A percentile compares a stretch with the other conserved stretches of the same genome.
Evolutionary conservation across 2,797 vertebrate genomes (phyloP).

Genomic region (Pelobates cultripes): DNA sequence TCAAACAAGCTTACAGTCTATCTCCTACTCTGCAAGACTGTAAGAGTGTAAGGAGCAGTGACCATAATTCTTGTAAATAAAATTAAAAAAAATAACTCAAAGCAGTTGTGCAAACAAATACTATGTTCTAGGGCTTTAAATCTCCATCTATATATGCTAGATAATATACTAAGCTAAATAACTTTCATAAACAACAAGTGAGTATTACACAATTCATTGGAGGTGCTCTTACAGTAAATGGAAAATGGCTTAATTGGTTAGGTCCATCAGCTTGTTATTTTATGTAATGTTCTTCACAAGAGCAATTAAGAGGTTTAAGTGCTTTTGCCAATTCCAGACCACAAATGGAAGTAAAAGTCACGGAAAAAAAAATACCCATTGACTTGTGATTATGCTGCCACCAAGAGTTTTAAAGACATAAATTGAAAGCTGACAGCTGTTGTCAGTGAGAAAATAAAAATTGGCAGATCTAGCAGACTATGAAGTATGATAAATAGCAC

Average conservation of each 20-base stretch:
- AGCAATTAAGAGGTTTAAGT: constrained; percentile 10
- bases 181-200: background rate
- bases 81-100: too few relatives aligned
- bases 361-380: constrained; percentile 2
- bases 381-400: constrained; percentile 66
- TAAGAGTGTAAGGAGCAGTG: too few relatives aligned
- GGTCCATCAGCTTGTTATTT: background rate
- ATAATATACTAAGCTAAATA: background rate
- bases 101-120: too few relatives aligned
- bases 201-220: background rate
- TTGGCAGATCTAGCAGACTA: constrained; percentile 62
- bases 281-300: background rate
- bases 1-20: too few relatives aligned
- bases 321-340: constrained; percentile 1
- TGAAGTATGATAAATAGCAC: constrained; percentile 67
- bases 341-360: constrained; percentile 26
- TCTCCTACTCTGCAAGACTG: too few relatives aligned
- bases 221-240: background rate
- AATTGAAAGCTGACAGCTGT: constrained; percentile 57
- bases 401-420: constrained; percentile 59
- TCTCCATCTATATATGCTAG: too few relatives aligned
- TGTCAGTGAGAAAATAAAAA: constrained; percentile 62
- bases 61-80: too few relatives aligned
- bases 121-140: too few relatives aligned
- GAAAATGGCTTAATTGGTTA: background rate